Base-by-base conservation (phyloP, 2,888 invertebrate genomes). In the Heterodera filipjevi region DNA sequence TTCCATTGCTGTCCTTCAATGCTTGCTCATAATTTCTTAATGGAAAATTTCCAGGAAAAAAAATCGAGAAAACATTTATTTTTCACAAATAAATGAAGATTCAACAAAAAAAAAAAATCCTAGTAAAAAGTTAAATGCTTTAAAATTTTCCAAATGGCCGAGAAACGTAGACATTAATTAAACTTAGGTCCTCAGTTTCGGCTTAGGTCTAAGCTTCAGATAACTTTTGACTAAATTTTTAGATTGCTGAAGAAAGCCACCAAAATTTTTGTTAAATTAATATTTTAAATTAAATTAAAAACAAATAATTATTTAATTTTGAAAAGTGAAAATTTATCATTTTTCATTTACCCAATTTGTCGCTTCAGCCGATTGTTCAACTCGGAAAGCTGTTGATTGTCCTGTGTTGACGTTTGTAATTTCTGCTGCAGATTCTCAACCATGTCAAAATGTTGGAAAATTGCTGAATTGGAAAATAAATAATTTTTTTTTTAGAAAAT, bases 351-450 rank as follows among this genome's bases (percentile, higher is more conserved):
- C 72, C 72, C 46, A 39, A 44, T 35, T 39, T 72, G 72, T 10
- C 72, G 49, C 33, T 72, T 72, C 33, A 72, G 72, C 12, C 35
- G 49, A 33, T 72, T 39, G 59, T 72, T 72, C 33, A 46, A 22
- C 32, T 72, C 59, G 32, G 22, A 59, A 22, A 72, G 59, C 22
- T 44, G 72, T 32, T 33, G 8, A 44, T 44, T 72, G 32, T 72
- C 39, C 33, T 72, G 53, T 19, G 22, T 19, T 53, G 53, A 22
- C 6, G 22, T 19, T 16, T 22, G 53, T 6, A 19, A 53, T 22
- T 53, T 53, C 6, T 53, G 53, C 22, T 53, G 53, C 22, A 53
- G 19, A 6, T 53, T 19, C 53, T 53, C 53, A 6, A 53, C 22
- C 53, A 6, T 53, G n/a, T 19, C 53, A 6, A 53, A 53, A 14